Percentiles rank a stretch among this genome's conserved stretches.
Conservation (phyloP, 1,140 invertebrate species). For the Anastatus disparis region DNA sequence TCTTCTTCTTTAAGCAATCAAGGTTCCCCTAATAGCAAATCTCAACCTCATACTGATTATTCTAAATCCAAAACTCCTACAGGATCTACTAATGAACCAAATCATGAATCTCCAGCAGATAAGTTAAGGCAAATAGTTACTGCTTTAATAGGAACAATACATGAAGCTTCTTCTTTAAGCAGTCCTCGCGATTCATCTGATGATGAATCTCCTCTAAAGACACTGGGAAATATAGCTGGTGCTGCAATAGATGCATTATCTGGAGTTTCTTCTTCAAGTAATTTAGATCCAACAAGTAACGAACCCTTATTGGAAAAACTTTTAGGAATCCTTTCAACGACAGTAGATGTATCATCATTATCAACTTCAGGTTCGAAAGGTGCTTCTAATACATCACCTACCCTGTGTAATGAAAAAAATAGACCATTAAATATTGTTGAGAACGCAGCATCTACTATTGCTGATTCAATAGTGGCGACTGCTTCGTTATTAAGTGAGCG, state of each 20-base stretch:
- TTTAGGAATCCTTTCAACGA: neutral
- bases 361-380: neutral
- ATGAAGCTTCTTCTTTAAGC: neutral
- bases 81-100: neutral
- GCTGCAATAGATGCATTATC: neutral
- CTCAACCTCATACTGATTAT: no score
- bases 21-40: no score
- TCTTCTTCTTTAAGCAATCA: neutral
- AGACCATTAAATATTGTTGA: neutral
- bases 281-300: no score
- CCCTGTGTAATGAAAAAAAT: neutral
- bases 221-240: neutral
- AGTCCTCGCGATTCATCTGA: neutral
- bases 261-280: neutral
- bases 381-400: neutral
- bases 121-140: neutral
- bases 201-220: neutral
- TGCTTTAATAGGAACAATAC: neutral
- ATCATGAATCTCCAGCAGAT: neutral
- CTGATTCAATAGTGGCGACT: neutral
- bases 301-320: neutral
- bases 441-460: neutral
- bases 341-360: neutral
- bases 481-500: neutral
- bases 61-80: no score